Base-by-base conservation (phyloP, 2,797 vertebrate species). In the Halcyon leucocephala region DNA sequence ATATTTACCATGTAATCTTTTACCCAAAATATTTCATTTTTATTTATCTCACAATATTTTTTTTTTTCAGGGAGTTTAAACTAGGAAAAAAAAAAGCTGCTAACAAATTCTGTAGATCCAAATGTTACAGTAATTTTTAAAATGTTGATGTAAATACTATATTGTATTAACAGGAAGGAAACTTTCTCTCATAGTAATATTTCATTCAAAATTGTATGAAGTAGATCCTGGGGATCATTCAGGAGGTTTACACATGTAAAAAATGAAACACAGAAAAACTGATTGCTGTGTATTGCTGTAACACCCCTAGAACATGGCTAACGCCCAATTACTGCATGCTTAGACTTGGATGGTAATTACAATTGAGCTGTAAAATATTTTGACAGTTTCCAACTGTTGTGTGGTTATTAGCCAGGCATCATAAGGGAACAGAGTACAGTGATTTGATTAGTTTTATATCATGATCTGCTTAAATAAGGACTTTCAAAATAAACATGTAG, bases 351-450 rank as follows among this genome's bases (percentile, higher is more conserved):
- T 95, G 95, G 95, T 97, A 98, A 98, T 98, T 98, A 97, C 95
- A 97, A 98, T 97, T 97, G 96, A 98, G 97, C 97, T 97, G 97
- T 98, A 97, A 98, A 98, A 98, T 98, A 98, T 98, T 98, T 98
- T 98, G 98, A 98, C 98, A 98, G 97, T 97, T 98, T 98, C 97
- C 98, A 98, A 97, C 98, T 98, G 98, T 97, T 98, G 96, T 97
- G 96, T 97, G 95, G 91, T 97, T 98, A 93, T 97, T 98, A 98
- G 94, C 69, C 86, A 95, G 89, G 54, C 83, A 86, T 97, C 96
- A 91, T 97, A 96, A 97, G 95, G 95, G 94, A 96, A 82, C 81
- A 93, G 96, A 97, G 92, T 42, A 55, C 93, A 92, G 93, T 91
- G 96, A 95, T 97, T 97, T 96, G 95, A 91, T 97, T 95, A 88